phyloP scores from a whole-genome alignment of 1,140 invertebrate species.

The Euglossa dilemma region DNA sequence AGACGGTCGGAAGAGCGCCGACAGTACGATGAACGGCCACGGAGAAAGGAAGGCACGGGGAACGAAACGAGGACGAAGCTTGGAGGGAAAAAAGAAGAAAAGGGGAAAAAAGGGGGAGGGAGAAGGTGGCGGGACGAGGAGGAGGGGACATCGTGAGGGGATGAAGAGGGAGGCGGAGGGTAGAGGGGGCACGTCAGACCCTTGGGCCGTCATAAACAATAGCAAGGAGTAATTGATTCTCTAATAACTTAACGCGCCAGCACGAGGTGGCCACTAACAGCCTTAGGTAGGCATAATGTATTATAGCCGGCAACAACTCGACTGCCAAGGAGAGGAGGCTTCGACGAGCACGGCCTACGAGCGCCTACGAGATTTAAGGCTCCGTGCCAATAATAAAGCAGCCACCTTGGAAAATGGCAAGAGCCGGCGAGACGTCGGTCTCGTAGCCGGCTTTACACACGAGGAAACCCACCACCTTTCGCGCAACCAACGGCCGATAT shows the following conservation, averaged over 20 bases:
- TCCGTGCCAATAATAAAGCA: slow-evolving; percentile 67
- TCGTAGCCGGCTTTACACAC: slow-evolving; percentile 18
- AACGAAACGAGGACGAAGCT: slow-evolving; percentile 4
- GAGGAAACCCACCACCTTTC: slow-evolving; percentile 59
- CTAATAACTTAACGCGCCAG: slow-evolving; percentile 82
- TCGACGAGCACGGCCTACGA: slow-evolving; percentile 60
- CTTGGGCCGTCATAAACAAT: slow-evolving; percentile 81
- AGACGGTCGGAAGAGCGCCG: slow-evolving; percentile 60
- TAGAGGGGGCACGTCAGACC: slow-evolving; percentile 66
- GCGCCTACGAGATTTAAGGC: slow-evolving; percentile 63
- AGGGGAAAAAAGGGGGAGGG: too few relatives aligned
- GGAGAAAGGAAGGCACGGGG: slow-evolving; percentile 20
- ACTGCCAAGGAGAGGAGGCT: slow-evolving; percentile 60
- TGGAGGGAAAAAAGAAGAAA: too few relatives aligned
- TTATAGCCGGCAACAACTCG: slow-evolving; percentile 69
- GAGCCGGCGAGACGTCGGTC: slow-evolving; percentile 31
- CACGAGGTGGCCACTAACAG: slow-evolving; percentile 74
- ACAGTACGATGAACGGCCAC: slow-evolving; percentile 56
- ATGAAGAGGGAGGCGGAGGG: slow-evolving; percentile 21
- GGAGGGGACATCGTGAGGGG: slow-evolving; percentile 30
- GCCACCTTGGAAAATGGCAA: slow-evolving; percentile 68
- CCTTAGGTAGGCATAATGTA: slow-evolving; percentile 80
- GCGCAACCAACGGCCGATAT: slow-evolving; percentile 36
- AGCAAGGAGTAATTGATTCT: slow-evolving; percentile 82
- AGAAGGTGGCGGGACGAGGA: slow-evolving; percentile 14